phyloP scores from a whole-genome alignment of 2,797 vertebrate genomes.

The Vespertilio murinus region DNA sequence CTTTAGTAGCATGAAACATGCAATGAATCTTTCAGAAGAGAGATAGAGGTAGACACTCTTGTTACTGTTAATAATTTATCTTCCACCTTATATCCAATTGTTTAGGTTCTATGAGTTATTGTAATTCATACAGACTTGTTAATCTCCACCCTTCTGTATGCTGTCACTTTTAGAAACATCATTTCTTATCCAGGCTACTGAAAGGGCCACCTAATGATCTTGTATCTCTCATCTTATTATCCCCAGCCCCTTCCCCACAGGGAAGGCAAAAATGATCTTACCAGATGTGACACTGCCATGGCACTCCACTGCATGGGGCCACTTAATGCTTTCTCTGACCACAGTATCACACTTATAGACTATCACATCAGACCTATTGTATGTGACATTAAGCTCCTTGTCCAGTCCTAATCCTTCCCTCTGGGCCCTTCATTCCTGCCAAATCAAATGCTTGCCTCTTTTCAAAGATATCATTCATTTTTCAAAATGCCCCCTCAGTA shows the following conservation, averaged over 20 bases:
- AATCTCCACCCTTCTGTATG: neutral
- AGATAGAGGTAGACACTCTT: neutral
- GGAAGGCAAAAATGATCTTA: neutral
- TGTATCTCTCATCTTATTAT: neutral
- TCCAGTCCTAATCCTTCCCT: neutral
- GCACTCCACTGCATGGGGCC: neutral
- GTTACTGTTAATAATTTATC: neutral
- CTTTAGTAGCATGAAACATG: neutral
- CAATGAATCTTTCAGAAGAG: neutral
- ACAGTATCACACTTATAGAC: neutral
- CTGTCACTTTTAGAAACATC: neutral
- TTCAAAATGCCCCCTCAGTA: neutral
- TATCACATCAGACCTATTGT: neutral
- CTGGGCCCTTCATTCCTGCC: neutral
- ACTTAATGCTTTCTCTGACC: neutral
- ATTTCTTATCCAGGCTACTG: neutral
- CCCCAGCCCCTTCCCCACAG: neutral
- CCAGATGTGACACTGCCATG: neutral
- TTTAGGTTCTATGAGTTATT: neutral
- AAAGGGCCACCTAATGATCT: neutral
- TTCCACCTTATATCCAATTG: neutral
- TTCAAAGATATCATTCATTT: neutral
- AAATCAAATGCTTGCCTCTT: neutral
- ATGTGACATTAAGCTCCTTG: neutral
- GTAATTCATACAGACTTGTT: neutral